These are phyloP conservation scores for Eretmochelys imbricata DNA, from an alignment of 2,113 vertebrate genomes.

Conservation along the genomic window DNA sequence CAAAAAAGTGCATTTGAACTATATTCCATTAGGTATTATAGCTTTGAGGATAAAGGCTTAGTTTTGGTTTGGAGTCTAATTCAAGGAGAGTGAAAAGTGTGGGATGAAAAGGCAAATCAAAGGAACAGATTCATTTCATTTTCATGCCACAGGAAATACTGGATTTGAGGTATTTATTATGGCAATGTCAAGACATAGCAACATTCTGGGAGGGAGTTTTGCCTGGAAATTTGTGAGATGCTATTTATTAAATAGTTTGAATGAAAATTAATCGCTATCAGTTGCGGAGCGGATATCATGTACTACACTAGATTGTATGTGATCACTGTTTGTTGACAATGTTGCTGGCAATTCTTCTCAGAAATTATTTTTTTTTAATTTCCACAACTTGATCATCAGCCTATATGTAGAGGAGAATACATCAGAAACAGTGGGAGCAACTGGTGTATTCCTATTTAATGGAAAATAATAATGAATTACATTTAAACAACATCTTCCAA, in stretches of 20 bases:
- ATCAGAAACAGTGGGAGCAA: background rate
- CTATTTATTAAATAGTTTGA: background rate
- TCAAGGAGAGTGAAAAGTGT: background rate
- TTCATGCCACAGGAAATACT: background rate
- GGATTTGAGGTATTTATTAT: background rate
- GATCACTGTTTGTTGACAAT: background rate
- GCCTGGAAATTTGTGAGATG: background rate
- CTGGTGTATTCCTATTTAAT: background rate
- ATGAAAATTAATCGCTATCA: background rate
- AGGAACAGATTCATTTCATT: background rate
- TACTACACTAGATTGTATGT: background rate
- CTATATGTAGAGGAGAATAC: slow-evolving; percentile 5
- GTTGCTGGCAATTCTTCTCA: background rate
- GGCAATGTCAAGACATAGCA: background rate
- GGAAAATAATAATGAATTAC: background rate
- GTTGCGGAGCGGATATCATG: background rate
- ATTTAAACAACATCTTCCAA: background rate
- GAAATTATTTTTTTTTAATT: slow-evolving; percentile 21
- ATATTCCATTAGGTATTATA: background rate
- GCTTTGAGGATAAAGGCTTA: background rate
- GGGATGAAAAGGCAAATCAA: background rate
- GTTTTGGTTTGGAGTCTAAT: background rate
- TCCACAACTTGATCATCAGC: background rate
- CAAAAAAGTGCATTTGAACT: background rate
- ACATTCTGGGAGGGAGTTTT: background rate